A percentile compares a stretch with the other conserved stretches of the same genome.
These are phyloP conservation scores for Sapajus apella DNA, from an alignment of 2,113 vertebrate species.

Conservation along the genomic window DNA sequence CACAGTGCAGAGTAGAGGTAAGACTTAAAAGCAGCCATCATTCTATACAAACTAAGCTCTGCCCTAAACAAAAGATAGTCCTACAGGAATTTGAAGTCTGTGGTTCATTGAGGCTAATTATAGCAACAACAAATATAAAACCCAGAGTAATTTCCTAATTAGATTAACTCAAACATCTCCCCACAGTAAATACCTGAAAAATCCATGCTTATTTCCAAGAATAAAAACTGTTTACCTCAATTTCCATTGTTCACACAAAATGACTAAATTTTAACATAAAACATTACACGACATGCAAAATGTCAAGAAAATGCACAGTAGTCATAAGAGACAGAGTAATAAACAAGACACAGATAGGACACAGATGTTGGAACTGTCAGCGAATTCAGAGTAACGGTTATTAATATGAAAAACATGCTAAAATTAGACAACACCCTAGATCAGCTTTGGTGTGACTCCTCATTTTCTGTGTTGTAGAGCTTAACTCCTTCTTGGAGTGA, in stretches of 20 bases:
- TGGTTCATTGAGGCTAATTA: background rate
- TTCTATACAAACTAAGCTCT: background rate
- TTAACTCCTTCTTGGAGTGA: slow-evolving; percentile 70
- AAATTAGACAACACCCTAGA: background rate
- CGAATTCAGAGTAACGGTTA: background rate
- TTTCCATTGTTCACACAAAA: background rate
- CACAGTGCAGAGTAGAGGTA: background rate
- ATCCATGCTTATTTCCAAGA: background rate
- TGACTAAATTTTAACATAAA: background rate
- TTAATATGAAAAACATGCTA: background rate
- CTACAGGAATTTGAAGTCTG: background rate
- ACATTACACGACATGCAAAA: background rate
- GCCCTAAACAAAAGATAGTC: too few species aligned
- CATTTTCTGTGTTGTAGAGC: slow-evolving; percentile 60
- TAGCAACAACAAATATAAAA: background rate
- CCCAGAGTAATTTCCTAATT: background rate
- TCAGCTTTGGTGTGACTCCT: background rate
- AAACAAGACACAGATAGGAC: background rate
- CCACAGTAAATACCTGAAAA: background rate
- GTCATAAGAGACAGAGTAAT: background rate
- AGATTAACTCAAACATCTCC: background rate
- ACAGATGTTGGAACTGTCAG: too few species aligned
- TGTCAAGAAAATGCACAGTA: background rate
- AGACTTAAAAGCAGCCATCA: background rate
- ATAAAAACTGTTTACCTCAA: background rate